phyloP scores from a whole-genome alignment of 2,797 vertebrate genomes.

The Amniataba percoides region DNA sequence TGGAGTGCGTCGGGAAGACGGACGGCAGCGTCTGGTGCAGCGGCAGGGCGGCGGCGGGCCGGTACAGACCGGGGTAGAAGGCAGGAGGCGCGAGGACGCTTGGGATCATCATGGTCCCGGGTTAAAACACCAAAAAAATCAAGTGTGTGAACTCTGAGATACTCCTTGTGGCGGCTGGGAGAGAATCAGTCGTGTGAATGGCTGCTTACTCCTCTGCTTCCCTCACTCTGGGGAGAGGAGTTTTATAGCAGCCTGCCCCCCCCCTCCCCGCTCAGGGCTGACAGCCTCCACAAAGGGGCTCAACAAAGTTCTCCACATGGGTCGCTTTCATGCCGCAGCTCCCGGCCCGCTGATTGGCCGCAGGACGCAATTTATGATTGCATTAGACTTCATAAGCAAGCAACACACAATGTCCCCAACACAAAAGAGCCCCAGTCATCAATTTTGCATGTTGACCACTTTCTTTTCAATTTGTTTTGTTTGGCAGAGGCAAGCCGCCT shows the following conservation, averaged over 20 bases:
- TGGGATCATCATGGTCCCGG: slow-evolving; percentile 94
- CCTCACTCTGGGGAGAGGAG: slow-evolving; percentile 78
- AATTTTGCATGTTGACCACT: slow-evolving; percentile 92
- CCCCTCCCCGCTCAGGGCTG: slow-evolving; percentile 86
- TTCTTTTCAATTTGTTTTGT: slow-evolving; percentile 84
- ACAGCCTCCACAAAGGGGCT: slow-evolving; percentile 95
- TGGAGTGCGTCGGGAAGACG: slow-evolving; percentile 89
- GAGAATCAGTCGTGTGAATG: slow-evolving; percentile 79
- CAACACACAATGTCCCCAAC: slow-evolving; percentile 87
- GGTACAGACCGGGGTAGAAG: slow-evolving; percentile 92
- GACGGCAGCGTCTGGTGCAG: slow-evolving; percentile 91
- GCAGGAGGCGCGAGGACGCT: slow-evolving; percentile 92
- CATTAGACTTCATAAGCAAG: slow-evolving; percentile 97
- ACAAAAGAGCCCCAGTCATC: slow-evolving; percentile 92
- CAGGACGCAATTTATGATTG: slow-evolving; percentile 95
- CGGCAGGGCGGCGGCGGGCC: slow-evolving; percentile 90
- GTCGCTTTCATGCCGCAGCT: slow-evolving; percentile 89
- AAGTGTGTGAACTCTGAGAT: slow-evolving; percentile 50
- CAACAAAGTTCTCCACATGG: slow-evolving; percentile 96
- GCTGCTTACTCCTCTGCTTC: slow-evolving; percentile 82
- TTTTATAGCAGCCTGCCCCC: slow-evolving; percentile 90
- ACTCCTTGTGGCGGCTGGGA: slow-evolving; percentile 69
- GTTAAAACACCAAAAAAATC: slow-evolving; percentile 17
- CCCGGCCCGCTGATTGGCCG: slow-evolving; percentile 90
- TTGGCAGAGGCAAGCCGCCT: slow-evolving; percentile 84